phyloP scores from a whole-genome alignment of 2,797 vertebrate genomes.

The Liasis olivaceus region DNA sequence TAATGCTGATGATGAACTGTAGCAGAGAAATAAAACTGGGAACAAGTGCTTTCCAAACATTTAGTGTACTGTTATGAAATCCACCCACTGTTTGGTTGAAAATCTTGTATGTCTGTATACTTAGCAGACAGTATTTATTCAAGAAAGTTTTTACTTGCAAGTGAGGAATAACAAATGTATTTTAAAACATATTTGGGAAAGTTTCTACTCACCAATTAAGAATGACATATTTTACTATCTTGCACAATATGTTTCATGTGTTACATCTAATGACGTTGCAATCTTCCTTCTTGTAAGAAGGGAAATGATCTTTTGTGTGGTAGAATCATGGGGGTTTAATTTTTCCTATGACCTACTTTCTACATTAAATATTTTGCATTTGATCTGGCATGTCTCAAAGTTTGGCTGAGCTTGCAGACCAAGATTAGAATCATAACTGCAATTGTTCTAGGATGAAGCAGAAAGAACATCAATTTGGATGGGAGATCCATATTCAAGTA shows the following conservation, averaged over 20 bases:
- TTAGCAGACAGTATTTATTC: not conserved
- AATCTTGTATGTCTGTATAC: constrained; percentile 1
- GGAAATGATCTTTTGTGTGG: not conserved
- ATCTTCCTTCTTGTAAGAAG: not conserved
- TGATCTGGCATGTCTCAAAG: not conserved
- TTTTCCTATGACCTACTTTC: not conserved
- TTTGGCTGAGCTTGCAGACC: not conserved
- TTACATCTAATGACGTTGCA: not conserved
- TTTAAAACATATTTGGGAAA: constrained; percentile 6
- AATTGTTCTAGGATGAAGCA: not conserved
- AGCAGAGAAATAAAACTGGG: not conserved
- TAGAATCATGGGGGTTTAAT: not conserved
- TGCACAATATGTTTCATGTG: not conserved
- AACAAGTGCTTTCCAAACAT: constrained; percentile 5
- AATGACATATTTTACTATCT: not conserved
- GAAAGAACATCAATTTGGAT: not conserved
- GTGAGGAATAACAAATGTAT: not conserved
- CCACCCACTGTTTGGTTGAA: constrained; percentile 29
- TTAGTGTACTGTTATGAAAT: constrained; percentile 22
- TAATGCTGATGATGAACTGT: constrained; percentile 46
- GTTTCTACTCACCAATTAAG: not conserved
- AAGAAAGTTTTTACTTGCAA: not conserved
- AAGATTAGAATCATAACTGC: not conserved
- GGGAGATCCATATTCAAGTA: not conserved
- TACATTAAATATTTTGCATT: not conserved